Evolutionary conservation across 1,140 invertebrate genomes (phyloP).

Genomic region (Pissodes strobi): DNA sequence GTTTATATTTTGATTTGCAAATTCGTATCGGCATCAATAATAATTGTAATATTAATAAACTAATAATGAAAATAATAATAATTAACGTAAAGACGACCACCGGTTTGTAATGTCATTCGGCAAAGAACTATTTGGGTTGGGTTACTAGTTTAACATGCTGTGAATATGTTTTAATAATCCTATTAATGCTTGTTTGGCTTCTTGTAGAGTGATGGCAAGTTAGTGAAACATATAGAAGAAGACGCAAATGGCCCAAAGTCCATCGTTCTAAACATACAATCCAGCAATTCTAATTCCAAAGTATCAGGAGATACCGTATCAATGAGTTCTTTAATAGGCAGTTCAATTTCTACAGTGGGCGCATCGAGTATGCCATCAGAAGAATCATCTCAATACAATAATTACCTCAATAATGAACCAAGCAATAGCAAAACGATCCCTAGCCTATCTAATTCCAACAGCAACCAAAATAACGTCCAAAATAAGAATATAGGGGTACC

Average conservation of each 20-base stretch:
- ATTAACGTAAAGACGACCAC: too few species aligned
- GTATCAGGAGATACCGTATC: not conserved
- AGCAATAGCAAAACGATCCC: constrained; percentile 10
- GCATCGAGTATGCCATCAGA: not conserved
- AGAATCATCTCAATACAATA: not conserved
- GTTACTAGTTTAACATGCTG: too few species aligned
- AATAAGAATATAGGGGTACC: constrained; percentile 13
- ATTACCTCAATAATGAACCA: not conserved
- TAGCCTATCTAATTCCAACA: not conserved
- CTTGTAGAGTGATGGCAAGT: constrained; percentile 18
- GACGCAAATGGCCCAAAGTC: constrained; percentile 19
- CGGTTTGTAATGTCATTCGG: too few species aligned
- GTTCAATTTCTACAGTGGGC: not conserved
- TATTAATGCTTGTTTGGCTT: not conserved
- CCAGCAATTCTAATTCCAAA: not conserved
- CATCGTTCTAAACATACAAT: constrained; percentile 26
- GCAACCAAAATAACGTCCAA: not conserved
- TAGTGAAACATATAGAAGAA: constrained; percentile 29
- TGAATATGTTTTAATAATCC: too few species aligned
- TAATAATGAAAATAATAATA: too few species aligned
- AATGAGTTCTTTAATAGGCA: not conserved
- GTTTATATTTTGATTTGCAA: too few species aligned
- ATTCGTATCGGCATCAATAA: too few species aligned
- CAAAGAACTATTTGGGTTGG: too few species aligned
- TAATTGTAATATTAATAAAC: too few species aligned